Conservation (phyloP, 1,140 invertebrate genomes). For the Macrocentrus cingulum region DNA sequence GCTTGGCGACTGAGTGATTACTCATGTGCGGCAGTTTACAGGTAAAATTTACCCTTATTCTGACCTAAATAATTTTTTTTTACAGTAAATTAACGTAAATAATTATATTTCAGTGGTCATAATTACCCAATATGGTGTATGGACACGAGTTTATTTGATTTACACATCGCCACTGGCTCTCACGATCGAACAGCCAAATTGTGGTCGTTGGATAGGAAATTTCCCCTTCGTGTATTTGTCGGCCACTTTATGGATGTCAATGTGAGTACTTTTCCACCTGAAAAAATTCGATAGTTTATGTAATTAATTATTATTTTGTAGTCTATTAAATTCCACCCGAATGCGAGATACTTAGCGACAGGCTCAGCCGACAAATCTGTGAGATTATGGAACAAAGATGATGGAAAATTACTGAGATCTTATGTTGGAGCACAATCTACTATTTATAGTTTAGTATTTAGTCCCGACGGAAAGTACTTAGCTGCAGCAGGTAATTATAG, state of each 20-base stretch:
- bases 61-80: neutral
- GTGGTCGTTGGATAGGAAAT: conserved; percentile 80
- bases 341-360: conserved; percentile 77
- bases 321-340: conserved; percentile 82
- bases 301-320: conserved; percentile 41
- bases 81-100: neutral
- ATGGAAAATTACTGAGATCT: conserved; percentile 64
- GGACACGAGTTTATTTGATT: conserved; percentile 71
- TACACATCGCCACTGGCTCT: conserved; percentile 80
- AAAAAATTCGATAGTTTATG: neutral
- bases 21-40: conserved; percentile 70
- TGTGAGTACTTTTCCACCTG: conserved; percentile 58
- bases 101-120: conserved; percentile 66
- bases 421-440: conserved; percentile 65
- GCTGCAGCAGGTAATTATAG: conserved; percentile 65
- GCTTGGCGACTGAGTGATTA: conserved; percentile 71
- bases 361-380: conserved; percentile 77
- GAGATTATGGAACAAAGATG: conserved; percentile 71
- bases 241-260: conserved; percentile 84
- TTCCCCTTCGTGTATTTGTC: conserved; percentile 77
- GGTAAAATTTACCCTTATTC: conserved; percentile 54
- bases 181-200: conserved; percentile 81
- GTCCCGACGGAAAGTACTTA: conserved; percentile 70
- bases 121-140: conserved; percentile 86
- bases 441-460: conserved; percentile 68